phyloP scores from a whole-genome alignment of 23 tunicate genomes.

The Trididemnum nubilum region DNA sequence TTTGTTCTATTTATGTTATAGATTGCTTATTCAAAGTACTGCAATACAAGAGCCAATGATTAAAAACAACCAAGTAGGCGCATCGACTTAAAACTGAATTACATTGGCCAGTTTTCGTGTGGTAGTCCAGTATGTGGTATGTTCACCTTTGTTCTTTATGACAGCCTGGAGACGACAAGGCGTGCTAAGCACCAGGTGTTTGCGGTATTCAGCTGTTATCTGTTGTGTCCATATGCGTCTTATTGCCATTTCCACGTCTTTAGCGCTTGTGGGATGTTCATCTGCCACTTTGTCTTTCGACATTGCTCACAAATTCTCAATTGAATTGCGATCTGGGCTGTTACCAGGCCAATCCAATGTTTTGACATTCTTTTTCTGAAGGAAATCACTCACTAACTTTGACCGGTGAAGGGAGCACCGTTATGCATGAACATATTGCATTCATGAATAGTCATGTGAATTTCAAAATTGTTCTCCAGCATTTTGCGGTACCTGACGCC shows the following conservation, averaged over 20 bases:
- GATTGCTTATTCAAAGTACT: conserved; percentile 14
- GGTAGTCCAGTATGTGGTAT: no score
- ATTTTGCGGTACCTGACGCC: no score
- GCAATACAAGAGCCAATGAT: conserved; percentile 11
- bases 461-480: conserved; percentile 11
- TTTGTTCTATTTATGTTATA: conserved; percentile 21
- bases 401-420: conserved; percentile 13
- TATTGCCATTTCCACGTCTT: no score
- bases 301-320: conserved; percentile 8
- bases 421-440: conserved; percentile 19
- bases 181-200: no score
- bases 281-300: conserved; percentile 21
- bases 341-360: conserved; percentile 5
- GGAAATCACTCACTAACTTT: conserved; percentile 27
- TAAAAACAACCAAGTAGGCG: neutral
- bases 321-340: conserved; percentile 18
- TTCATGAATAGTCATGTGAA: conserved; percentile 15
- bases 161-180: no score
- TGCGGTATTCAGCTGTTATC: no score
- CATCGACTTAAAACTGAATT: no score
- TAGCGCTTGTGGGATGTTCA: no score
- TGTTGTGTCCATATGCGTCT: no score
- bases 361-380: conserved; percentile 1
- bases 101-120: no score
- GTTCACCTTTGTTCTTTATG: no score